Base-by-base conservation (phyloP, 2,888 invertebrate genomes). In the Tribolium freemani region DNA sequence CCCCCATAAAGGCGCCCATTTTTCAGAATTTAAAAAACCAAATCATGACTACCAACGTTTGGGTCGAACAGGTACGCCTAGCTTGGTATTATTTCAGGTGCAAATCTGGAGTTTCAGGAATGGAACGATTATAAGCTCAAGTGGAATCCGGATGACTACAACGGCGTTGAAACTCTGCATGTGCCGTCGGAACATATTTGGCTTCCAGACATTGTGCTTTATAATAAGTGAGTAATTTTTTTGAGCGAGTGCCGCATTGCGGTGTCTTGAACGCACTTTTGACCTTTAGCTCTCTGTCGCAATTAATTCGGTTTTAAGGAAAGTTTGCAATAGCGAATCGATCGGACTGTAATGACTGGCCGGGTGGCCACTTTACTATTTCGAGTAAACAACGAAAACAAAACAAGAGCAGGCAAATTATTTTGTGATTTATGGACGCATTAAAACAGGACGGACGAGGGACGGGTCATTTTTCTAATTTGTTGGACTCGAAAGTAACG, bases 1-100 rank as follows among this genome's bases (percentile, higher is more conserved):
- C 21, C 11, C 46, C 21, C 16, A 13, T 4, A 45, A 16, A 45
- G 3, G 8, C 5, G 9, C 5, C 13, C 5, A 6, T 10, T 45
- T 92, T 95, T 80, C 93, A 98, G 98, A 98, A 97, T 90, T 92
- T 98, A 89, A 97, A 96, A 90, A 97, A 96, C 90, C 97, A 98
- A 91, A 97, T 98, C 86, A 96, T 98, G 96, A 97, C 97, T 86
- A 97, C 97, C 85, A 98, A 97, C 89, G 96, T 98, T 80, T 98
- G 97, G 97, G 95, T 98, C 83, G 96, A 96, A 88, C 97, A 97
- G 93, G 97, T 97, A 88, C 38, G 68, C 70, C 54, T 48, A 26
- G 53, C 70, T 75, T 56, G 66, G 20, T 48, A 60, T 70, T 5
- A 16, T 60, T 67, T 61, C 60, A 61, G 60, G 45, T 67, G 61